phyloP scores from a whole-genome alignment of 2,888 invertebrate species.

The Microplitis manilae region DNA sequence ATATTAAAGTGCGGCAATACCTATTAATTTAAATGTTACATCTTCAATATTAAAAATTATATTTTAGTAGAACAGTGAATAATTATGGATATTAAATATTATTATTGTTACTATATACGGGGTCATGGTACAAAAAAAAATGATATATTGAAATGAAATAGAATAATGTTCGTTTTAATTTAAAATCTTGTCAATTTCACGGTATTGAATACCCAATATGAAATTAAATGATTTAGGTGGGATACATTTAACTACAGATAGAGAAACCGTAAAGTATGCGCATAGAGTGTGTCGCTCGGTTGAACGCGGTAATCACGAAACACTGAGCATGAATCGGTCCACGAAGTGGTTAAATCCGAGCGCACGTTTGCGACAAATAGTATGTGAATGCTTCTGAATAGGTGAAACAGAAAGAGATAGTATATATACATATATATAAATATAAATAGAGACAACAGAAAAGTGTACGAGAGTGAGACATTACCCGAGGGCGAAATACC shows the following conservation, averaged over 20 bases:
- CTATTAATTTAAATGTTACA: neutral
- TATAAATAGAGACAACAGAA: slow-evolving; percentile 14
- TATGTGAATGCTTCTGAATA: slow-evolving; percentile 11
- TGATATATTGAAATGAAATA: neutral
- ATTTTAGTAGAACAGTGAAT: neutral
- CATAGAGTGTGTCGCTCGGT: slow-evolving; percentile 57
- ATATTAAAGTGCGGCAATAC: neutral
- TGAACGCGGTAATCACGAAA: slow-evolving; percentile 61
- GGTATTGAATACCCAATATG: slow-evolving; percentile 1
- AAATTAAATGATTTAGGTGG: neutral
- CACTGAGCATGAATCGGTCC: slow-evolving; percentile 53
- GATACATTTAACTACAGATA: neutral
- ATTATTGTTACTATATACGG: neutral
- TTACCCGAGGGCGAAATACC: slow-evolving; percentile 30
- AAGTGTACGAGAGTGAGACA: slow-evolving; percentile 17
- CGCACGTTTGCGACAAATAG: slow-evolving; percentile 35
- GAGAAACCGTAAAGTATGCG: neutral
- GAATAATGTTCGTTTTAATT: neutral
- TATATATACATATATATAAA: neutral
- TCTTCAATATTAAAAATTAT: neutral
- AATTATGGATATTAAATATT: neutral
- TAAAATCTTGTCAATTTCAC: neutral
- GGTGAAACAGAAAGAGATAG: neutral
- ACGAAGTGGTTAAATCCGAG: slow-evolving; percentile 35
- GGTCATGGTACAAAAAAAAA: neutral